Evolutionary conservation across 2,797 vertebrate genomes (phyloP).

Genomic region (Phrynocephalus forsythii): DNA sequence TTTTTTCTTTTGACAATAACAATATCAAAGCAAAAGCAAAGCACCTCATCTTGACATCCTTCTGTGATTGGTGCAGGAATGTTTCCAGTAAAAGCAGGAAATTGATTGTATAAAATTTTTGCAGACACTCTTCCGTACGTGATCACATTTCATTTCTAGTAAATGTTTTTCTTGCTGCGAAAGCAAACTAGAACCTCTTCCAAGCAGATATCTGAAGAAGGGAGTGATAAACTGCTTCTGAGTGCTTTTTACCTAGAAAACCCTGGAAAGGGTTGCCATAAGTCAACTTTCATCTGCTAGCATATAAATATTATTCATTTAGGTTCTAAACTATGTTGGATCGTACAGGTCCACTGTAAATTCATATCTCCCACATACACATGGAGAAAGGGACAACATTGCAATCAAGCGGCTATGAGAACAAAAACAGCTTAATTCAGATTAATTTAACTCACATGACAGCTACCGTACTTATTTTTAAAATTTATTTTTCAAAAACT

Average conservation of each 20-base stretch:
- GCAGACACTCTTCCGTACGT: slow-evolving; percentile 53
- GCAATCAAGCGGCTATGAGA: neutral
- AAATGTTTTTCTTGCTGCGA: slow-evolving; percentile 47
- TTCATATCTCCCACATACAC: neutral
- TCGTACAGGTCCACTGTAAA: neutral
- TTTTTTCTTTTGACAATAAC: slow-evolving; percentile 67
- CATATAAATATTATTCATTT: neutral
- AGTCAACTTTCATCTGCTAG: too few species aligned
- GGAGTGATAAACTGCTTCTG: too few species aligned
- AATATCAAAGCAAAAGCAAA: slow-evolving; percentile 75
- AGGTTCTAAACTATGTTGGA: neutral
- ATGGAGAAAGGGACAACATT: slow-evolving; percentile 13
- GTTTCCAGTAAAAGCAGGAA: slow-evolving; percentile 76
- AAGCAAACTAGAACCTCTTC: slow-evolving; percentile 8
- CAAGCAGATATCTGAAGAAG: neutral
- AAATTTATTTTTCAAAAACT: neutral
- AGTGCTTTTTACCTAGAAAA: too few species aligned
- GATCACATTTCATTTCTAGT: slow-evolving; percentile 55
- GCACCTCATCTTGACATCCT: slow-evolving; percentile 71
- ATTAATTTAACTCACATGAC: slow-evolving; percentile 3
- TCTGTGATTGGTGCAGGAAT: slow-evolving; percentile 64
- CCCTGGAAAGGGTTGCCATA: too few species aligned
- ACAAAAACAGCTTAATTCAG: neutral
- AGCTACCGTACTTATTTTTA: neutral
- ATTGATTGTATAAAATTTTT: slow-evolving; percentile 62